Percentiles rank a stretch among this genome's conserved stretches.
Evolutionary conservation across 2,888 invertebrate genomes (phyloP).

Genomic region (Platycheirus rosarum): DNA sequence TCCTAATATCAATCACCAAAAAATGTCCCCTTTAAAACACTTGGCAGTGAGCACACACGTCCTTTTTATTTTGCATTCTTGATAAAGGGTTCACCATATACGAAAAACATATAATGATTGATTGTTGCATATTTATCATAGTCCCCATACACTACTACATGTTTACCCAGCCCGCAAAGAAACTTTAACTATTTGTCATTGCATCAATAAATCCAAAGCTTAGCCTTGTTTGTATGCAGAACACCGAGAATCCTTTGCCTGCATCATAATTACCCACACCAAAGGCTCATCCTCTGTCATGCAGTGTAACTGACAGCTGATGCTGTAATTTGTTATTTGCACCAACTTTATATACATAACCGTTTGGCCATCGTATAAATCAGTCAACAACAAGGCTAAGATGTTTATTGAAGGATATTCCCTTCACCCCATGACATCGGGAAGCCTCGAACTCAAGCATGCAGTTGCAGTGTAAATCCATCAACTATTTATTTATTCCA

Average conservation of each 20-base stretch:
- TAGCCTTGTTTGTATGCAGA: conserved; percentile 25
- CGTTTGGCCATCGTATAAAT: conserved; percentile 61
- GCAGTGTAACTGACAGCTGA: conserved; percentile 46
- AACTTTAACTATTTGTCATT: conserved; percentile 23
- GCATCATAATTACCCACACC: conserved; percentile 49
- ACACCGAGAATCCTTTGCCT: conserved; percentile 14
- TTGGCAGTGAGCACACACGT: conserved; percentile 21
- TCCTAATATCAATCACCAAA: not conserved
- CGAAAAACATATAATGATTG: not conserved
- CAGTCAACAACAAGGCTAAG: conserved; percentile 58
- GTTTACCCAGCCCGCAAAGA: not conserved
- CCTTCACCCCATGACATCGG: not conserved
- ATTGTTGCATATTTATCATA: conserved; percentile 17
- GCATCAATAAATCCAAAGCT: conserved; percentile 35
- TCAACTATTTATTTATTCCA: conserved; percentile 7
- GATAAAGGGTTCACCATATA: not conserved
- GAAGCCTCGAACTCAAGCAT: conserved; percentile 9
- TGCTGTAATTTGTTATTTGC: conserved; percentile 52
- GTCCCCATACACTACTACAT: not conserved
- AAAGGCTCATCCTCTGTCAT: conserved; percentile 32
- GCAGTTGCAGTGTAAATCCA: conserved; percentile 15
- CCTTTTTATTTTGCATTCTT: conserved; percentile 7
- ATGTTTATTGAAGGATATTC: conserved; percentile 46
- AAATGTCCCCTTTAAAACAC: conserved; percentile 11
- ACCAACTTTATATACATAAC: conserved; percentile 1